phyloP scores from a whole-genome alignment of 2,888 invertebrate genomes.

The Nemoura dubitans region DNA sequence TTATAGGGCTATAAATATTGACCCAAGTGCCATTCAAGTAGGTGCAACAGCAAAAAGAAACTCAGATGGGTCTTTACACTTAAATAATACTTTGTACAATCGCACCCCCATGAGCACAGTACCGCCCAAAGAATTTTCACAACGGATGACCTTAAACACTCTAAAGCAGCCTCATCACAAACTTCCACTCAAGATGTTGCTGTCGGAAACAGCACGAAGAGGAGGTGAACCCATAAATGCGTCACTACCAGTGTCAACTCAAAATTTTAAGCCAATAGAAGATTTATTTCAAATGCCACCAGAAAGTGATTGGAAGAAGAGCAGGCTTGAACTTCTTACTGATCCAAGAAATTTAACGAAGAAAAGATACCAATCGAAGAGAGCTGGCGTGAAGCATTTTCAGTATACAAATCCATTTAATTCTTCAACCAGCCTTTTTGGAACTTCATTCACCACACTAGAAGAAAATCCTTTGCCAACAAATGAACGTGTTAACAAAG shows the following conservation, averaged over 20 bases:
- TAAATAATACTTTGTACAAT: not conserved
- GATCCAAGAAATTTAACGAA: not conserved
- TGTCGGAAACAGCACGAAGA: constrained; percentile 18
- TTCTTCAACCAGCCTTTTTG: not conserved
- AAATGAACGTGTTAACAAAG: not conserved
- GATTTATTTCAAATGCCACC: not conserved
- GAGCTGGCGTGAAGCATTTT: not conserved
- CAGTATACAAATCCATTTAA: not conserved
- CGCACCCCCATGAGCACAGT: not conserved
- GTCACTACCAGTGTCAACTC: not conserved
- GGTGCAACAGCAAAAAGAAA: not conserved
- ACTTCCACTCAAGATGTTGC: constrained; percentile 29
- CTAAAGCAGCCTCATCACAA: constrained; percentile 33
- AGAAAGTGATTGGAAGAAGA: not conserved
- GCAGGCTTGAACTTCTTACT: not conserved
- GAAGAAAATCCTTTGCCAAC: constrained; percentile 14
- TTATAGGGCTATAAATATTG: not conserved
- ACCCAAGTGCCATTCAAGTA: not conserved
- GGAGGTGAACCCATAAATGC: not conserved
- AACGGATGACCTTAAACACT: not conserved
- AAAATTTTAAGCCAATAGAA: not conserved
- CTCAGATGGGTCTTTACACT: not conserved
- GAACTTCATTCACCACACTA: not conserved
- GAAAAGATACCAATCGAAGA: not conserved
- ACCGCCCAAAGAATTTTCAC: not conserved